Evolutionary conservation across 2,888 invertebrate species (phyloP).

Genomic region (Sesia apiformis): DNA sequence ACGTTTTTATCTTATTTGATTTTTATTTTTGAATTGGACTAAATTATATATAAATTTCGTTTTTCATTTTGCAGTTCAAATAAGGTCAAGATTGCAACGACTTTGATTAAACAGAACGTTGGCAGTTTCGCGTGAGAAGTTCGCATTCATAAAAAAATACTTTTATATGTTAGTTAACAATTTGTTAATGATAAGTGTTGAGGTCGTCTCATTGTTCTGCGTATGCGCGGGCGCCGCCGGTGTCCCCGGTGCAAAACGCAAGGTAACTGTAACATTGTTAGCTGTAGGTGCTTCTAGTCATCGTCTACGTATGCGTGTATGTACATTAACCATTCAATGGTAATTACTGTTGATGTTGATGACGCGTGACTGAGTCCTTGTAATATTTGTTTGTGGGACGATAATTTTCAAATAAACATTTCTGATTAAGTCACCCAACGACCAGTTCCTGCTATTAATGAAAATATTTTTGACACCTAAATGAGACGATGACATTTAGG

Average conservation of each 20-base stretch:
- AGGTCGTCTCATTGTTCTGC: constrained; percentile 53
- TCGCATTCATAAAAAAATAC: constrained; percentile 43
- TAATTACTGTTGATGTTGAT: constrained; percentile 41
- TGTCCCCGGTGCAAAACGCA: constrained; percentile 45
- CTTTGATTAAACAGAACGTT: constrained; percentile 29
- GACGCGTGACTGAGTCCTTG: constrained; percentile 41
- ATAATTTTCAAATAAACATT: neutral
- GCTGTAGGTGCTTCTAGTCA: constrained; percentile 17
- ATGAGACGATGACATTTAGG: too few species aligned
- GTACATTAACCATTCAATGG: constrained; percentile 34
- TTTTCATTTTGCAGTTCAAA: constrained; percentile 8
- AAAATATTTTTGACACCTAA: too few species aligned
- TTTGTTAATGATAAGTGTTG: constrained; percentile 49
- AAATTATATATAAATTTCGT: too few species aligned
- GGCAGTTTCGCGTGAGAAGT: constrained; percentile 51
- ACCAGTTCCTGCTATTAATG: too few species aligned
- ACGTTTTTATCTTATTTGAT: too few species aligned
- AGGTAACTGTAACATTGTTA: constrained; percentile 51
- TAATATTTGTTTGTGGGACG: constrained; percentile 19
- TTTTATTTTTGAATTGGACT: too few species aligned
- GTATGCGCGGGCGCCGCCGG: constrained; percentile 23
- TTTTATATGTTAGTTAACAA: constrained; percentile 40
- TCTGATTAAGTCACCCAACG: too few species aligned
- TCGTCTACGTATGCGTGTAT: constrained; percentile 17
- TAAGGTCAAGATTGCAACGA: constrained; percentile 31